These are phyloP conservation scores for Pheosia tremula DNA, from an alignment of 2,888 invertebrate species.

Conservation along the genomic window DNA sequence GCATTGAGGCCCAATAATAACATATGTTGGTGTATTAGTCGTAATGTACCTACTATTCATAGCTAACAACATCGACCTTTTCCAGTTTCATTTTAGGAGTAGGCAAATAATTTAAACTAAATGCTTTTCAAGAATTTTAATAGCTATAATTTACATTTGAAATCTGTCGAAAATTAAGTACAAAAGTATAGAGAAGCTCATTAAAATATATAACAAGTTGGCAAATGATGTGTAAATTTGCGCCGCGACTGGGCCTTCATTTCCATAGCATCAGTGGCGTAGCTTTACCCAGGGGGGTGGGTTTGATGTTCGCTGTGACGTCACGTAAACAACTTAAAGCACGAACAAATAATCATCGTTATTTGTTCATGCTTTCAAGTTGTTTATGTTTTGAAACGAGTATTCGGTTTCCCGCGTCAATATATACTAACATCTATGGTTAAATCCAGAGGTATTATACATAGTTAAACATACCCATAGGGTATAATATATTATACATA, in stretches of 20 bases:
- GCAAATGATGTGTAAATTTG: slow-evolving; percentile 50
- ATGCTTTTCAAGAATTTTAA: not conserved
- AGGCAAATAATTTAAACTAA: not conserved
- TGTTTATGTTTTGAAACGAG: not conserved
- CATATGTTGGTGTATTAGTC: no score
- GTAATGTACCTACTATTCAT: no score
- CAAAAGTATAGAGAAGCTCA: slow-evolving; percentile 41
- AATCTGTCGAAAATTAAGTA: slow-evolving; percentile 35
- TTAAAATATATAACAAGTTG: slow-evolving; percentile 43
- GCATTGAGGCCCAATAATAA: no score
- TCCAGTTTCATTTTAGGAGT: not conserved
- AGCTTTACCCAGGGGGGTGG: slow-evolving; percentile 34
- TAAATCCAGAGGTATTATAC: no score
- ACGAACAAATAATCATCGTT: no score
- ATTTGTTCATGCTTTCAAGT: no score
- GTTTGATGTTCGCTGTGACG: slow-evolving; percentile 34
- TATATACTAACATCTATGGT: no score
- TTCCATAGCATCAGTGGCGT: slow-evolving; percentile 45
- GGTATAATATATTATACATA: no score
- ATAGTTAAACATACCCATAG: no score
- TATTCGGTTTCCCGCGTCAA: no score
- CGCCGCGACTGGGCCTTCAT: slow-evolving; percentile 39
- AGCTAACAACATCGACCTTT: no score
- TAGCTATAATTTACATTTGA: slow-evolving; percentile 32
- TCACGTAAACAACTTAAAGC: not conserved